phyloP scores from a whole-genome alignment of 64 coral and sea anemone species.

The Porites australiensis region DNA sequence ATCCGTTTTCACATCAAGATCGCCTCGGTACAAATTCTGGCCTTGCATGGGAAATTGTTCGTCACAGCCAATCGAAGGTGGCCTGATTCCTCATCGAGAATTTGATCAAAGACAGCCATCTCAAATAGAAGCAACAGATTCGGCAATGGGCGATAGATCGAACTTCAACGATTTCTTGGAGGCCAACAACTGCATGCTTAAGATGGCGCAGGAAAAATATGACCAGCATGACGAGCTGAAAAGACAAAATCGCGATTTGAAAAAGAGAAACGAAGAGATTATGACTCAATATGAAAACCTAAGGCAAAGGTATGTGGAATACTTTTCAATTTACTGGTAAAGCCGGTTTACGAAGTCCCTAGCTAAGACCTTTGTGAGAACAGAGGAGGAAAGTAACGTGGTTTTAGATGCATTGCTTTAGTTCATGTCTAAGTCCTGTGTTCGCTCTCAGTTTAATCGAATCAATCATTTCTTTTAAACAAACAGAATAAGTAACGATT shows the following conservation, averaged over 20 bases:
- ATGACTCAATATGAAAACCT: neutral
- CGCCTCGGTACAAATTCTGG: neutral
- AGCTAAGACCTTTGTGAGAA: neutral
- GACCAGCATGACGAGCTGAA: neutral
- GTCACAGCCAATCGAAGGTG: neutral
- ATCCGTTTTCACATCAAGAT: neutral
- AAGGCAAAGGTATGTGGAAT: neutral
- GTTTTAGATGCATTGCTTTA: neutral
- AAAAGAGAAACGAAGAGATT: neutral
- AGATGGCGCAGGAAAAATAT: neutral
- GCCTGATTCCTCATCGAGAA: neutral
- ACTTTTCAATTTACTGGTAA: too few species aligned
- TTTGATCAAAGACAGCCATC: neutral
- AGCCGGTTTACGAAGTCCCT: too few species aligned
- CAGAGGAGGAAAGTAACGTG: neutral
- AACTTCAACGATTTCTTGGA: neutral
- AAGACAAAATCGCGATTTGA: neutral
- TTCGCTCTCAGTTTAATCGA: neutral
- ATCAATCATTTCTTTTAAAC: neutral
- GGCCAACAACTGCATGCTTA: neutral
- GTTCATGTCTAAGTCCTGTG: too few species aligned
- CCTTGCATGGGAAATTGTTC: slow-evolving; percentile 14
- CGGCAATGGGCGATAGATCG: neutral
- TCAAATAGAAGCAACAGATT: neutral
- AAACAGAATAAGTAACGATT: slow-evolving; percentile 22